These are phyloP conservation scores for Drosophila longiperda DNA, from an alignment of 2,888 invertebrate species.

Conservation along the genomic window DNA sequence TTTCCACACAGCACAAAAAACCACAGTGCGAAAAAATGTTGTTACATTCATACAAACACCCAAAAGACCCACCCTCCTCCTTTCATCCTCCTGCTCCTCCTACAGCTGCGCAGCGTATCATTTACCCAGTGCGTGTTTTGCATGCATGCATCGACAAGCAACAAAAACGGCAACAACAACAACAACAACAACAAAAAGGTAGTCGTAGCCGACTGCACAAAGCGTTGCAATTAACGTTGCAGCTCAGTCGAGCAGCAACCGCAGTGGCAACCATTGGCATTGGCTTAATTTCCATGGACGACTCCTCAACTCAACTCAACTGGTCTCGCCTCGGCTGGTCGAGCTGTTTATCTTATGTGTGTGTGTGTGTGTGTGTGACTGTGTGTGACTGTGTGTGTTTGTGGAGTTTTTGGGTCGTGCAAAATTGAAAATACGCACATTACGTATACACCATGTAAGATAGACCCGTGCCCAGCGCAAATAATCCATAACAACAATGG, in stretches of 20 bases:
- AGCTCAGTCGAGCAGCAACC: slow-evolving; percentile 69
- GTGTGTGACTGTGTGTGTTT: slow-evolving; percentile 62
- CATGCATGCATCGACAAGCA: slow-evolving; percentile 53
- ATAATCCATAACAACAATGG: slow-evolving; percentile 77
- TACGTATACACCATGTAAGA: slow-evolving; percentile 56
- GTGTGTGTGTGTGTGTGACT: slow-evolving; percentile 63
- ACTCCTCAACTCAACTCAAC: slow-evolving; percentile 37
- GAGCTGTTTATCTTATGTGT: slow-evolving; percentile 71
- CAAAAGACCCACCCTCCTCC: neutral
- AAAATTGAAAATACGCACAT: slow-evolving; percentile 74
- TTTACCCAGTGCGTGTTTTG: slow-evolving; percentile 57
- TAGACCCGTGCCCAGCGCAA: slow-evolving; percentile 43
- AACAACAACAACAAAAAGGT: slow-evolving; percentile 13
- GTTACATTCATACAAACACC: slow-evolving; percentile 16
- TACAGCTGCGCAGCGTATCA: neutral
- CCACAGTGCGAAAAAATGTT: slow-evolving; percentile 63
- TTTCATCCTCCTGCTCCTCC: neutral
- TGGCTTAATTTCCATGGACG: slow-evolving; percentile 77
- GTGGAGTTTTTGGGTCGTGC: slow-evolving; percentile 59
- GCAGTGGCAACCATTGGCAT: slow-evolving; percentile 69
- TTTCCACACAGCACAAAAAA: slow-evolving; percentile 64
- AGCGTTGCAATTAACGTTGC: slow-evolving; percentile 76
- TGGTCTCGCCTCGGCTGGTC: slow-evolving; percentile 25
- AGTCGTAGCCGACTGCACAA: slow-evolving; percentile 60
- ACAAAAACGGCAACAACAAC: slow-evolving; percentile 20